Percentiles rank a stretch among this genome's conserved stretches.
Conservation (phyloP, 30 jellyfish, hydroid and myxozoan species). For the Aurelia sp. region DNA sequence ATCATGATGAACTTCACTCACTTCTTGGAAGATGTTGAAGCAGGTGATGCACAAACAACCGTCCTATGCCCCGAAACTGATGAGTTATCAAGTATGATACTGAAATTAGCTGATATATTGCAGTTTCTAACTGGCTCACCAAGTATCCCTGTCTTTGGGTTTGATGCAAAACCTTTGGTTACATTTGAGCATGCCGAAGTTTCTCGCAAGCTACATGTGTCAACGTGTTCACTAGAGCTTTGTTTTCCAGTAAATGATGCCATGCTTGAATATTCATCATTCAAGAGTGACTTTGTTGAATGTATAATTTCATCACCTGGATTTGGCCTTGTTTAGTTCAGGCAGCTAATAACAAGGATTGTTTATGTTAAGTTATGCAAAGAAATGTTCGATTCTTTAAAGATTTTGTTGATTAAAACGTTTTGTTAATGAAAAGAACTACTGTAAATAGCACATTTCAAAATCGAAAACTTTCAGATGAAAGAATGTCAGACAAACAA, state of each 20-base stretch:
- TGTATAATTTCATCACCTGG: slow-evolving; percentile 21
- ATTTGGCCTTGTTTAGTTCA: slow-evolving; percentile 23
- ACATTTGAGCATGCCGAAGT: slow-evolving; percentile 14
- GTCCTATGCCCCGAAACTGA: slow-evolving; percentile 23
- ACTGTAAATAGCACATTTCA: background rate
- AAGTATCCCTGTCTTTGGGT: slow-evolving; percentile 19
- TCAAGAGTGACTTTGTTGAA: slow-evolving; percentile 13
- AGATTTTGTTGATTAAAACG: slow-evolving; percentile 10
- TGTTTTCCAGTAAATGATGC: slow-evolving; percentile 18
- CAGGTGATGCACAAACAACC: slow-evolving; percentile 27
- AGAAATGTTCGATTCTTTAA: background rate
- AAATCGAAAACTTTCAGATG: background rate
- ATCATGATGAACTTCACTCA: slow-evolving; percentile 28
- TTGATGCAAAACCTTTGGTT: slow-evolving; percentile 4
- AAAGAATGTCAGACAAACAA: too few species aligned
- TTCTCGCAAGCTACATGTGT: slow-evolving; percentile 29
- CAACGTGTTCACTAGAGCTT: slow-evolving; percentile 11
- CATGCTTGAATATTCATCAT: slow-evolving; percentile 18
- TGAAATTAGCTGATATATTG: slow-evolving; percentile 19
- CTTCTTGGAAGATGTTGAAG: slow-evolving; percentile 33
- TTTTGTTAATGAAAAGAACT: slow-evolving; percentile 6
- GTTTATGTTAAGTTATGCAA: background rate
- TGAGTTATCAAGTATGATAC: slow-evolving; percentile 11
- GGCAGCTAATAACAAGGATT: slow-evolving; percentile 15
- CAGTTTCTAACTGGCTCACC: slow-evolving; percentile 17